Base-by-base conservation (phyloP, 2,113 vertebrate genomes). In the Equus przewalskii region DNA sequence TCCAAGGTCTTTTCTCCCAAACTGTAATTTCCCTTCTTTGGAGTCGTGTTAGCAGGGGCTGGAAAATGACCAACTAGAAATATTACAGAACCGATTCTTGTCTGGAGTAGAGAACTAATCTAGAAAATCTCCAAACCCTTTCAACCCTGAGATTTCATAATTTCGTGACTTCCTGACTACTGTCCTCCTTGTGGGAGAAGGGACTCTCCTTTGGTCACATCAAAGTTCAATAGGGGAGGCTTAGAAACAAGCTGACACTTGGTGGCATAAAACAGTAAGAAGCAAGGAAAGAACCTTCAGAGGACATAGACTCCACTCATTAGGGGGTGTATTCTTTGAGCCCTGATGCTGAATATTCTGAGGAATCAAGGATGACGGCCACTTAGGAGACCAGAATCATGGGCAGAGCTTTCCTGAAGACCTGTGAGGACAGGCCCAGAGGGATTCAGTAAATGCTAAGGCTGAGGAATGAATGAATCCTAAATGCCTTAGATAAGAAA, bases 401-500 rank as follows among this genome's bases (percentile, higher is more conserved):
- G 49, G 46, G 7, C 24, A 30, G 24, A 69, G 49, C 73, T 64
- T 87, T 93, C 26, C 89, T 88, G 51, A 62, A 69, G 30, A 67
- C 69, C 75, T 60, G 62, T 51, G 26, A 44, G 62, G 28, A 49
- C 49, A 75, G 28, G 54, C 79, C 69, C 67, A 91, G 56, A 67
- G 46, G 24, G 24, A 83, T 51, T 56, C 72, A 70, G 4, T 83
- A 33, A 62, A 30, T 22, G n/a, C 18, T 19, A 58, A 58, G 12
- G 58, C 51, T 80, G 67, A 46, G 44, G n/a, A 81, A 46, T 60
- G 36, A 93, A 51, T 85, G 22, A 69, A 33, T 33, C 64, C 62
- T 84, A 89, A 96, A 73, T 91, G 30, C 82, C 78, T 96, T 69
- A 49, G 78, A 84, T 81, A 44, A 76, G 67, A 65, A 94, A 75